These are phyloP conservation scores for Lerema accius DNA, from an alignment of 1,140 invertebrate genomes.

Conservation along the genomic window DNA sequence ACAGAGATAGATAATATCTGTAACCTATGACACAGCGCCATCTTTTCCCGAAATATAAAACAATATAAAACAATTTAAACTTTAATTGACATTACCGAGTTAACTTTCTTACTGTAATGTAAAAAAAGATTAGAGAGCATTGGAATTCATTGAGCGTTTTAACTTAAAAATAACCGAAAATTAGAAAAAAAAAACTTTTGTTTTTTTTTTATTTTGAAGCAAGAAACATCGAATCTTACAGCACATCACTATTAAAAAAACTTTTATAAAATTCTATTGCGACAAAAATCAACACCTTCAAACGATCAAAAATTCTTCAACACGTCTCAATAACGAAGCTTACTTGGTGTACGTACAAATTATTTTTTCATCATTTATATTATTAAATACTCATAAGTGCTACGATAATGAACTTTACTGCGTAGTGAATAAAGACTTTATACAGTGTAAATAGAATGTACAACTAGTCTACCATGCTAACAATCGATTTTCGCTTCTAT, in stretches of 20 bases:
- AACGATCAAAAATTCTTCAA: constrained; percentile 7
- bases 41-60: too few relatives aligned
- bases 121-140: too few relatives aligned
- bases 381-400: constrained; percentile 37
- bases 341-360: constrained; percentile 42
- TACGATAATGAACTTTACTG: constrained; percentile 36
- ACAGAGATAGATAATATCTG: too few relatives aligned
- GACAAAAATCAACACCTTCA: constrained; percentile 32
- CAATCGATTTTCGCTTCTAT: constrained; percentile 8
- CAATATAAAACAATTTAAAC: too few relatives aligned
- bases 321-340: constrained; percentile 41
- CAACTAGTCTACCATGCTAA: constrained; percentile 24
- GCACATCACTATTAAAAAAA: constrained; percentile 18
- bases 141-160: too few relatives aligned
- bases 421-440: constrained; percentile 35
- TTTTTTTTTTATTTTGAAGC: neutral
- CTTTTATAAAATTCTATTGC: constrained; percentile 18
- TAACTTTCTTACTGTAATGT: too few relatives aligned
- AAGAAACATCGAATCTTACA: neutral
- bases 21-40: too few relatives aligned
- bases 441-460: constrained; percentile 34
- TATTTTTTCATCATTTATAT: constrained; percentile 15
- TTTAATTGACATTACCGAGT: too few relatives aligned
- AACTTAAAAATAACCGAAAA: neutral
- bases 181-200: neutral